Conservation (phyloP, 2,113 vertebrate species). For the Thunnus maccoyii region DNA sequence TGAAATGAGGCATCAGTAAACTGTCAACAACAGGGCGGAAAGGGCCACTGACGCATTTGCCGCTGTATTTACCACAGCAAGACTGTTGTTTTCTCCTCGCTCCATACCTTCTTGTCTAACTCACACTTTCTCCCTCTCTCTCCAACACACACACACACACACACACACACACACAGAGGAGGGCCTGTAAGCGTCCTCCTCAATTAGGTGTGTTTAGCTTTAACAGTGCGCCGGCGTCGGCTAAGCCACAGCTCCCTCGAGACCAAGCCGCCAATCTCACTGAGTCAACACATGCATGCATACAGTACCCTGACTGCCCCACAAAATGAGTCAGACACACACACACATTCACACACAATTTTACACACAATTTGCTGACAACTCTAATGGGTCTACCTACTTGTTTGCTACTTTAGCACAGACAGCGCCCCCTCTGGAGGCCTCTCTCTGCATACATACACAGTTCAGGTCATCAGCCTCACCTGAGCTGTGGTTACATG, state of each 20-base stretch:
- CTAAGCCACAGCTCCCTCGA: constrained; percentile 74
- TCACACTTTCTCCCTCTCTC: constrained; percentile 21
- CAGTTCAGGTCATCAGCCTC: constrained; percentile 19
- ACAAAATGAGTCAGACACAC: constrained; percentile 41
- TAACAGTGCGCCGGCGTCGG: constrained; percentile 70
- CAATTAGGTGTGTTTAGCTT: constrained; percentile 83
- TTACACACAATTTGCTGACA: constrained; percentile 44
- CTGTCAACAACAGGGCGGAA: constrained; percentile 7
- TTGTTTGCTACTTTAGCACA: constrained; percentile 10
- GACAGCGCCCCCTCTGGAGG: constrained; percentile 55
- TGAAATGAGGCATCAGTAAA: neutral
- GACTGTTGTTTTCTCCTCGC: constrained; percentile 42
- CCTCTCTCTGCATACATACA: constrained; percentile 7
- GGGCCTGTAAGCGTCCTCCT: constrained; percentile 76
- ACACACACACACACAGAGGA: constrained; percentile 70
- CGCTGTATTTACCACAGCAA: constrained; percentile 50
- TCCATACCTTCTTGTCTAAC: constrained; percentile 44
- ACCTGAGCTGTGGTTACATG: constrained; percentile 41
- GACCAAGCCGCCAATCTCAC: constrained; percentile 76
- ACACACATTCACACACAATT: constrained; percentile 29
- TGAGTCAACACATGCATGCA: constrained; percentile 77
- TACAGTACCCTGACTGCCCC: constrained; percentile 52
- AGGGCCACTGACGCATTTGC: constrained; percentile 14
- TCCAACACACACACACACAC: constrained; percentile 12
- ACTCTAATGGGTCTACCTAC: constrained; percentile 26